These are phyloP conservation scores for Aphelocoma californica DNA, from an alignment of 2,797 vertebrate genomes.

Conservation along the genomic window DNA sequence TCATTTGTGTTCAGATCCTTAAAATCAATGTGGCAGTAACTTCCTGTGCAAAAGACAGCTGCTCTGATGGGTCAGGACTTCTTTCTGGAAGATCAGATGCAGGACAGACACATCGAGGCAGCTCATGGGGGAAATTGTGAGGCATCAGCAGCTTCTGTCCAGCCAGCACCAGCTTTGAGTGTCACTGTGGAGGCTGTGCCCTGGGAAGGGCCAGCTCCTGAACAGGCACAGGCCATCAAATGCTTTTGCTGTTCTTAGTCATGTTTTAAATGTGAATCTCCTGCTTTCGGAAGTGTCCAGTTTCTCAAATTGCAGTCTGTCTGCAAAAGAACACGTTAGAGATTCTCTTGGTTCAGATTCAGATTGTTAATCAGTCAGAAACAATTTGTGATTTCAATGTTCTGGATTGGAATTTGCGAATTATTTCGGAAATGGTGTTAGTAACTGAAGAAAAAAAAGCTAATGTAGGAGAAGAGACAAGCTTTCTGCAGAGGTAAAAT, in stretches of 20 bases:
- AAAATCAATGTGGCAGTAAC: constrained; percentile 49
- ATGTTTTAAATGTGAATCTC: background rate
- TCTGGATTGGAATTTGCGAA: background rate
- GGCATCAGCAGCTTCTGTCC: constrained; percentile 50
- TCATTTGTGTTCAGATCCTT: background rate
- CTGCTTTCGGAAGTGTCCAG: background rate
- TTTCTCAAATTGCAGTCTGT: background rate
- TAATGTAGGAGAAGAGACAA: background rate
- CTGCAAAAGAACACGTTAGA: background rate
- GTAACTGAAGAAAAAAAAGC: background rate
- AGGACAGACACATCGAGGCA: background rate
- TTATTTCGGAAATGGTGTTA: background rate
- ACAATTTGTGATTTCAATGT: background rate
- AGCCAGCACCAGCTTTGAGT: background rate
- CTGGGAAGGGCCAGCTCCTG: background rate
- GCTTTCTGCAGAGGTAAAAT: background rate
- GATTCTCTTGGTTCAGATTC: background rate
- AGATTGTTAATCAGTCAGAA: background rate
- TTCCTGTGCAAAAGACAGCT: constrained; percentile 38
- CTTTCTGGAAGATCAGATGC: background rate
- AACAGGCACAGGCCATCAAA: background rate
- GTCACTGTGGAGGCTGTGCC: background rate
- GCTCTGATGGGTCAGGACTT: constrained; percentile 35
- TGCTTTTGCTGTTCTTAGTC: background rate
- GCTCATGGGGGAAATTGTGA: background rate